Evolutionary conservation across 1,140 invertebrate species (phyloP).

Genomic region (Nasonia longicornis): DNA sequence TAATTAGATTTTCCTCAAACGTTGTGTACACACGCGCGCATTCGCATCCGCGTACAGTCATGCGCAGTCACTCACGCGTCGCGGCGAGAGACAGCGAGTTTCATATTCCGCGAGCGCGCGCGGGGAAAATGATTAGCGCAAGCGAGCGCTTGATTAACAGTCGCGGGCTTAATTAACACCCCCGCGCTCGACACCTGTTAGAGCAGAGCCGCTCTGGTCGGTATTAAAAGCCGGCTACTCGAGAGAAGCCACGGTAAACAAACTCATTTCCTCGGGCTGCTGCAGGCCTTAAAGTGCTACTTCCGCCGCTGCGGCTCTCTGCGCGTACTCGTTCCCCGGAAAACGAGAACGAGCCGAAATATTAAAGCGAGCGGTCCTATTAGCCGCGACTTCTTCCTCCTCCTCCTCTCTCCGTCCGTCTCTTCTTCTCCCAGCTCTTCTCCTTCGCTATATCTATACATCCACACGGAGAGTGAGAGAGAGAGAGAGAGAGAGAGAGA

Average conservation of each 20-base stretch:
- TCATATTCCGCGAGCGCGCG: not conserved
- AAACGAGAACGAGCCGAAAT: slow-evolving; percentile 2
- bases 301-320: not conserved
- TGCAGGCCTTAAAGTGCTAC: not conserved
- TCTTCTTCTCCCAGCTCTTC: not conserved
- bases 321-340: not conserved
- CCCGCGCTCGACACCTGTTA: slow-evolving; percentile 18
- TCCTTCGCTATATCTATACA: not conserved
- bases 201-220: not conserved
- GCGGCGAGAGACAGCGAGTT: not conserved
- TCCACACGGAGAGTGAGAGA: not conserved
- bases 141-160: slow-evolving; percentile 18
- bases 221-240: not conserved
- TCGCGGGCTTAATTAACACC: slow-evolving; percentile 20
- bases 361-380: not conserved
- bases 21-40: not conserved
- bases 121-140: slow-evolving; percentile 16
- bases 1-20: slow-evolving; percentile 20
- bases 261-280: slow-evolving; percentile 19
- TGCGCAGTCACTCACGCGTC: not conserved
- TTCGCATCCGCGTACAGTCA: not conserved
- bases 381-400: not conserved
- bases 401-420: no score
- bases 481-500: not conserved
- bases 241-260: slow-evolving; percentile 1